These are phyloP conservation scores for Sitobion miscanthi DNA, from an alignment of 1,140 invertebrate genomes.

Conservation along the genomic window DNA sequence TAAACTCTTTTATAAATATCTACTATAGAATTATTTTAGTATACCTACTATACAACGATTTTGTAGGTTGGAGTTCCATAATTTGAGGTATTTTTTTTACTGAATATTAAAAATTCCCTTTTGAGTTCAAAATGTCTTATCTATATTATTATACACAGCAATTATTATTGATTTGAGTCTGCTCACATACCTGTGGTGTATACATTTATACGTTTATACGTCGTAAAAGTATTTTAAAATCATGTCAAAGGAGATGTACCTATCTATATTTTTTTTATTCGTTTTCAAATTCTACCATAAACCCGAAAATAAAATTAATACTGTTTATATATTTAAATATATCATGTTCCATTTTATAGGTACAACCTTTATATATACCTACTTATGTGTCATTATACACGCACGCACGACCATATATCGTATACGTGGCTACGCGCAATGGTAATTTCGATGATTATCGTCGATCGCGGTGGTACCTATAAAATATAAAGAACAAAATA, in stretches of 20 bases:
- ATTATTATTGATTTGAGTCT: too few species aligned
- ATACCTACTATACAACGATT: too few species aligned
- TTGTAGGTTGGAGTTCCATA: not conserved
- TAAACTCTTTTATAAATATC: too few species aligned
- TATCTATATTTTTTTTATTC: not conserved
- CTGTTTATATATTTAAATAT: not conserved
- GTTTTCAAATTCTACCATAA: not conserved
- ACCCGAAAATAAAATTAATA: not conserved
- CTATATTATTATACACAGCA: too few species aligned
- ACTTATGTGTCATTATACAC: not conserved
- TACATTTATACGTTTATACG: too few species aligned
- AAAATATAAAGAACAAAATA: not conserved
- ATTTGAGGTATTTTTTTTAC: not conserved
- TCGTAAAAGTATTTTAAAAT: too few species aligned
- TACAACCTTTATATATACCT: not conserved
- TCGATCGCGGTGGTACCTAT: not conserved
- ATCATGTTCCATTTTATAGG: not conserved
- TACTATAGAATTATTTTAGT: too few species aligned
- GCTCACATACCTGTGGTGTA: too few species aligned
- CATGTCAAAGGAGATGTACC: too few species aligned
- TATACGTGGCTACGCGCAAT: not conserved
- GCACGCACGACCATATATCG: not conserved
- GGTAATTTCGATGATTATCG: not conserved
- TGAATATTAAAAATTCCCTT: not conserved
- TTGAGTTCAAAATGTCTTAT: not conserved